Evolutionary conservation across 2,888 invertebrate species (phyloP), one percentile per base, ranked within the genome.

Genomic region (Leptopilina syphax): DNA sequence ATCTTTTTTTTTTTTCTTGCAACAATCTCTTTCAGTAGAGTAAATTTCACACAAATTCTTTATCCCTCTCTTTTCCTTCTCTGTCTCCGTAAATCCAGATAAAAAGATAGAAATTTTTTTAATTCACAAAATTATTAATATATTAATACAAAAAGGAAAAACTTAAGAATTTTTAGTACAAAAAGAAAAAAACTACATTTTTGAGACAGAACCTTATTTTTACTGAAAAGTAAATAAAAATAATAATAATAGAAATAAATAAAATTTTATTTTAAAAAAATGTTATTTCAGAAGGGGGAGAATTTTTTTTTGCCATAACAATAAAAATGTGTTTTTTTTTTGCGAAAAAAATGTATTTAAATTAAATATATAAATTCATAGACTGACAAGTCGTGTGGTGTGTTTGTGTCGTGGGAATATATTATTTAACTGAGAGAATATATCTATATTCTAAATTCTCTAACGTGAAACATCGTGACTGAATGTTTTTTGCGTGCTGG

Each of bases 401-500:
- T 47, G 47, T 67, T 12, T 67, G n/a, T 57, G 9, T 34, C 34
- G n/a, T 73, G 27, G n/a, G 73, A 73, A 73, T 68, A 34, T 34
- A 47, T 27, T 47, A 44, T 44, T 70, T 50, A 54, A 1, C 34
- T 13, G 50, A 50, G 50, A 50, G 10, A 10, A 50, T 50, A 50
- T 44, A 44, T 8, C 54, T 54, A 73, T 54, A 73, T 73, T 73
- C 57, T 73, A 57, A 73, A 24, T 34, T 34, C 34, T 34, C 34
- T 34, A 34, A 34, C 34, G 54, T 73, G 73, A 73, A 34, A 27
- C 73, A 54, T 57, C 73, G 73, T 73, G 70, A 73, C 7, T 57
- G 70, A 73, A 13, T 57, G 54, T 73, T 73, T 57, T 54, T 27
- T 73, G 73, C 73, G 73, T 73, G 73, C 34, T n/a, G 34, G 73